Percentiles rank a stretch among this genome's conserved stretches.
Evolutionary conservation across 1,140 invertebrate genomes (phyloP).

Genomic region (Eueides isabella): DNA sequence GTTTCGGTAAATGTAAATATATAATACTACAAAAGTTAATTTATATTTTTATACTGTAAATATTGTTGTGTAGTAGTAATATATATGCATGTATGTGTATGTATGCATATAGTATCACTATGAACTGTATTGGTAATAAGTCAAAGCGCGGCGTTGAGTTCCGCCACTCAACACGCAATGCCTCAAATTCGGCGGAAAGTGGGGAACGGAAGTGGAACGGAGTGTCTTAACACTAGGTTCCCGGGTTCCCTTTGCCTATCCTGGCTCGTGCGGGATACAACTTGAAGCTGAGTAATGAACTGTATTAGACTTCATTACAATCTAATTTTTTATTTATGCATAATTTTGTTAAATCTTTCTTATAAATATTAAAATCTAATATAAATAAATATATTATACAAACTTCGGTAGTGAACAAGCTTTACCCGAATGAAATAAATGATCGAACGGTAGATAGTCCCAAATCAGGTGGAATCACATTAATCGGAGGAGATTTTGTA

Average conservation of each 20-base stretch:
- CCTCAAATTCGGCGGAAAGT: not conserved
- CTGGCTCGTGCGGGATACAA: not conserved
- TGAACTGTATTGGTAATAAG: no score
- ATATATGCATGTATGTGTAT: no score
- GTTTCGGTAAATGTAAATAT: no score
- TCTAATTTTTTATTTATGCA: no score
- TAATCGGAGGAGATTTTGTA: slow-evolving; percentile 29
- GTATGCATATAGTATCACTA: no score
- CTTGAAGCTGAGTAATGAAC: not conserved
- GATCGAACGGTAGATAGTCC: slow-evolving; percentile 28
- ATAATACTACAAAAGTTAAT: no score
- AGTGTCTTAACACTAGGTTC: not conserved
- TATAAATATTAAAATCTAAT: not conserved
- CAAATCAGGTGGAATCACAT: slow-evolving; percentile 29
- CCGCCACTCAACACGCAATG: no score
- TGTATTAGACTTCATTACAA: no score
- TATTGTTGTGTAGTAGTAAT: no score
- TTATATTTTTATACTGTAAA: no score
- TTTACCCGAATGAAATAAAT: slow-evolving; percentile 26
- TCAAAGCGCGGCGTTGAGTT: no score
- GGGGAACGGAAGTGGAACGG: not conserved
- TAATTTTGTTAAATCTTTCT: no score
- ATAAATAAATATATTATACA: not conserved
- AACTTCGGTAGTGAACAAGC: not conserved
- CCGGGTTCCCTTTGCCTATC: not conserved